A percentile compares a stretch with the other conserved stretches of the same genome.
phyloP scores from a whole-genome alignment of 2,113 vertebrate genomes.

The Nerophis ophidion region DNA sequence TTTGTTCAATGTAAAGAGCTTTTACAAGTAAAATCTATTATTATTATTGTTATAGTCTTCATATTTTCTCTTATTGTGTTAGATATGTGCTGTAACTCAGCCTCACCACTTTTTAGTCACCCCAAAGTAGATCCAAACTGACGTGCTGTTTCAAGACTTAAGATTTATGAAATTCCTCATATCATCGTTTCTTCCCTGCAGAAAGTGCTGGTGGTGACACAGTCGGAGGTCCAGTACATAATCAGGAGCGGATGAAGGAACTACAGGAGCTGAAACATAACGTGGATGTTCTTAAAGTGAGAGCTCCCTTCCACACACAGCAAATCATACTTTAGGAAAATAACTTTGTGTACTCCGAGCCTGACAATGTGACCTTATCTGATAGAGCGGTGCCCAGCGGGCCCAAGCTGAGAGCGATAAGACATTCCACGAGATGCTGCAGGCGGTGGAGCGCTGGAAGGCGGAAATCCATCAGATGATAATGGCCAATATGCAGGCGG shows the following conservation, averaged over 20 bases:
- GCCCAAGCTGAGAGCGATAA: constrained; percentile 70
- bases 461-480: constrained; percentile 72
- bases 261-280: constrained; percentile 74
- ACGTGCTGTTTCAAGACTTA: not conserved
- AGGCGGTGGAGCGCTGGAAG: constrained; percentile 73
- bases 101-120: not conserved
- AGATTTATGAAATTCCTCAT: not conserved
- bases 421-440: constrained; percentile 73
- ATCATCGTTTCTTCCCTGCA: constrained; percentile 21
- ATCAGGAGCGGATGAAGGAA: constrained; percentile 75
- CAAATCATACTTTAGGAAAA: not conserved
- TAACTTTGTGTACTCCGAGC: not conserved
- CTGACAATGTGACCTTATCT: constrained; percentile 3
- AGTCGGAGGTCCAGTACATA: constrained; percentile 69
- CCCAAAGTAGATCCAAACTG: not conserved
- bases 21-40: too few relatives aligned
- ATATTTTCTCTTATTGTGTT: too few relatives aligned
- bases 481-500: constrained; percentile 67
- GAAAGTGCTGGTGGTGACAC: constrained; percentile 71
- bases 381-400: constrained; percentile 64
- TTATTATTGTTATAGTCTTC: too few relatives aligned
- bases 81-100: too few relatives aligned
- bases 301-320: constrained; percentile 2
- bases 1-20: too few relatives aligned
- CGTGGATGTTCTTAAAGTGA: constrained; percentile 71